Evolutionary conservation across 1,140 invertebrate species (phyloP), one percentile per base, ranked within the genome.

Genomic region (Paraescarpia echinospica): DNA sequence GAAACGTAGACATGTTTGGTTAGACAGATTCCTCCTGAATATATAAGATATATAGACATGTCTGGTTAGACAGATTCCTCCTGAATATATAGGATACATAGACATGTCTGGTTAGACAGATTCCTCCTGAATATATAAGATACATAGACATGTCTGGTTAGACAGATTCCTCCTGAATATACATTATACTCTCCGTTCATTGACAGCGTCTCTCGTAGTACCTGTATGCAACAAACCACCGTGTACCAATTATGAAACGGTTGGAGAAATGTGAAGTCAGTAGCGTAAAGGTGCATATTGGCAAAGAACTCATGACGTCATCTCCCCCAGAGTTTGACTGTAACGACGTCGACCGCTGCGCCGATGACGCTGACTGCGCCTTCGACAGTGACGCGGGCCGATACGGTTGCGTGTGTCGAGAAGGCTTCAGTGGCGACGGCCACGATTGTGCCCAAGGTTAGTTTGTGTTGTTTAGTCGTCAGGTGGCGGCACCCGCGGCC

Each of bases 351-450:
- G 59, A 77, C 59, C 14, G 59, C 12, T 77, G 59, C 22, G 14
- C 59, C 59, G 59, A 77, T 77, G 59, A 77, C 59, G 59, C 59
- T 31, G 59, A 77, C 59, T 77, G 59, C 2, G 89, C 34, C 89
- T 93, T 93, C 89, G 35, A 91, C 51, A 93, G 92, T 91, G 92
- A 33, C 14, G 9, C 89, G 8, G 88, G 93, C 33, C 33, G 77
- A 0, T 93, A 88, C 91, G 92, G 33, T 91, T 99, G 98, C 95
- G 96, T 97, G 12, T 99, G 98, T 96, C 96, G 97, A 34, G 96
- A 97, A 14, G 98, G 98, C 6, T 99, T 98, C 96, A 96, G 96
- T 41, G 98, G 98, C 90, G 97, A 99, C 95, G 98, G 98, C 59
- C 89, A 92, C 34, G 93, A 93, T 31, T 95, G 95, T 35, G 34